These are phyloP conservation scores for Bufo gargarizans DNA, from an alignment of 2,113 vertebrate species.

Conservation along the genomic window DNA sequence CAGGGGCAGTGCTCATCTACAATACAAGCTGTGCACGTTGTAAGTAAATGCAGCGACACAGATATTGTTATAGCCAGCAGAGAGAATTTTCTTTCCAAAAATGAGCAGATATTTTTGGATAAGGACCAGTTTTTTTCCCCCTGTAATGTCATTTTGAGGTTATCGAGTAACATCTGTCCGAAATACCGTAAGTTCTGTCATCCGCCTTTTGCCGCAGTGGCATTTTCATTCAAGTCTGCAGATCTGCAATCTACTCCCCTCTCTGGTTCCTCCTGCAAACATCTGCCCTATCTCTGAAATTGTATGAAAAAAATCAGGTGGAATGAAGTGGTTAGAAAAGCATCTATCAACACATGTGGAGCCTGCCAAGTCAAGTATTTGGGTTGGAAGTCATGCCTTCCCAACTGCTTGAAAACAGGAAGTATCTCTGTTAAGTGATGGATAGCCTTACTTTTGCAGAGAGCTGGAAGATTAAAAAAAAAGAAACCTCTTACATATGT, in stretches of 20 bases:
- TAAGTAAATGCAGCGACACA: slow-evolving; percentile 59
- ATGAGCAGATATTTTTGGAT: slow-evolving; percentile 63
- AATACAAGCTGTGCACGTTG: slow-evolving; percentile 26
- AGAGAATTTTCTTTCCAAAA: slow-evolving; percentile 57
- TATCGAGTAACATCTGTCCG: slow-evolving; percentile 67
- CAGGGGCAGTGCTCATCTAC: slow-evolving; percentile 41
- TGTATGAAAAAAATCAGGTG: slow-evolving; percentile 76
- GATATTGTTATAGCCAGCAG: slow-evolving; percentile 56
- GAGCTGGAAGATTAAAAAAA: slow-evolving; percentile 65
- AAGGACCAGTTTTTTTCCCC: slow-evolving; percentile 58
- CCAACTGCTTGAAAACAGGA: slow-evolving; percentile 87
- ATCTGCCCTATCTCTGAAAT: slow-evolving; percentile 62
- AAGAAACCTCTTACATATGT: slow-evolving; percentile 69
- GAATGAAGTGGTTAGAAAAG: slow-evolving; percentile 80
- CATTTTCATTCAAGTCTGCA: slow-evolving; percentile 60
- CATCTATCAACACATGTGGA: slow-evolving; percentile 77
- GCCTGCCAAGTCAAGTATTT: slow-evolving; percentile 87
- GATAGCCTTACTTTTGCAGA: slow-evolving; percentile 78
- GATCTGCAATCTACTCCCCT: slow-evolving; percentile 21
- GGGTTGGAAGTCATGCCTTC: slow-evolving; percentile 81
- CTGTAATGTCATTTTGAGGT: slow-evolving; percentile 65
- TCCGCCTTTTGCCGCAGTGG: slow-evolving; percentile 65
- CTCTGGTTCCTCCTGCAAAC: slow-evolving; percentile 64
- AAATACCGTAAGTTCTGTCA: slow-evolving; percentile 65
- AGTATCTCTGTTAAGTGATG: slow-evolving; percentile 88